Evolutionary conservation across 1,140 invertebrate genomes (phyloP).

Genomic region (Eurosta solidaginis): DNA sequence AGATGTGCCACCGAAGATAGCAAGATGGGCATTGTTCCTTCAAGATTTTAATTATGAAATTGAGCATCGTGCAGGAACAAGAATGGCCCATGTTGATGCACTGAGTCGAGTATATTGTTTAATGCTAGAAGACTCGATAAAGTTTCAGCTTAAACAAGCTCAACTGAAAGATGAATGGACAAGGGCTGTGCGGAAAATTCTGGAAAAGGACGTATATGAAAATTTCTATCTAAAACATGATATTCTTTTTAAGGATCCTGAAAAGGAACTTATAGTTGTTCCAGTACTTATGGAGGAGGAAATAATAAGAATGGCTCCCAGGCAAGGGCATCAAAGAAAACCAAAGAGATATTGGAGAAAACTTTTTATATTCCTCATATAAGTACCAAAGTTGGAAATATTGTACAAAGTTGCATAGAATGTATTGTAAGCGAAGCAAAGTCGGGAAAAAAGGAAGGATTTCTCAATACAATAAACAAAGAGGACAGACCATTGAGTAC

Average conservation of each 20-base stretch:
- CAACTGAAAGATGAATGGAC: background rate
- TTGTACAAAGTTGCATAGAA: too few relatives aligned
- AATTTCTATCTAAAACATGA: constrained; percentile 30
- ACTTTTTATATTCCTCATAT: too few relatives aligned
- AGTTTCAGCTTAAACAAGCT: background rate
- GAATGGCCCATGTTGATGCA: constrained; percentile 45
- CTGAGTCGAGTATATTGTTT: constrained; percentile 39
- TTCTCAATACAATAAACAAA: too few relatives aligned
- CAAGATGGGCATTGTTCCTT: constrained; percentile 46
- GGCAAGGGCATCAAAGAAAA: too few relatives aligned
- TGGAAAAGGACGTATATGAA: background rate
- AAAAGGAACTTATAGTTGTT: constrained; percentile 44
- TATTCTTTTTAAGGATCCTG: constrained; percentile 43
- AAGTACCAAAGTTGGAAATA: too few relatives aligned
- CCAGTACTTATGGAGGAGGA: constrained; percentile 45
- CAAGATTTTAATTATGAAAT: constrained; percentile 46
- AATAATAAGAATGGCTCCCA: constrained; percentile 48
- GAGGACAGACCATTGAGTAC: too few relatives aligned
- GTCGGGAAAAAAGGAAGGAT: too few relatives aligned
- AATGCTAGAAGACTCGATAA: background rate
- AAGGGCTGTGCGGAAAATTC: background rate
- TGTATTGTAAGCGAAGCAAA: too few relatives aligned
- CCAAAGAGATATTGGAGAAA: too few relatives aligned
- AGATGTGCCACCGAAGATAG: constrained; percentile 25
- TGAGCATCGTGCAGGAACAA: constrained; percentile 38